Evolutionary conservation across 2,113 vertebrate genomes (phyloP).

Genomic region (Atrichornis clamosus): DNA sequence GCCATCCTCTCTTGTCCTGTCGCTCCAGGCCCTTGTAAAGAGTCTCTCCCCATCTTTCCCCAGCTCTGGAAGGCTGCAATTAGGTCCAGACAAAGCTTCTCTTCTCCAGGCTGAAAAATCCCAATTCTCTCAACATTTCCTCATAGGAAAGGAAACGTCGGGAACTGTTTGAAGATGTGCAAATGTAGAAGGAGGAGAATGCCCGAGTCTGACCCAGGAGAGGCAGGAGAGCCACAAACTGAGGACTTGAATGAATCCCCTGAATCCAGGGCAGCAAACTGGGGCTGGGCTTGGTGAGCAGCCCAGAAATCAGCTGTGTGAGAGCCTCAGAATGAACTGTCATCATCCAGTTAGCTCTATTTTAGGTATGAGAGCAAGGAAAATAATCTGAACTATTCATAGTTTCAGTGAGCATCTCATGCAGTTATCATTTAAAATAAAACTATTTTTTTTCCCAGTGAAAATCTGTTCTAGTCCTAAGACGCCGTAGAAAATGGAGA

Average conservation of each 20-base stretch:
- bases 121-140: background rate
- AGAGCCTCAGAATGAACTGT: background rate
- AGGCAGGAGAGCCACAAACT: background rate
- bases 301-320: background rate
- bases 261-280: background rate
- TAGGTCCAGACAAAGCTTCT: background rate
- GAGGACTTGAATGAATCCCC: background rate
- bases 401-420: background rate
- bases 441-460: background rate
- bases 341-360: background rate
- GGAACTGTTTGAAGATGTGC: background rate
- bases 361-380: background rate
- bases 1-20: background rate
- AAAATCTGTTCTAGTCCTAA: background rate
- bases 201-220: background rate
- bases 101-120: background rate
- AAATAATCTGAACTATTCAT: background rate
- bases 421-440: background rate
- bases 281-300: background rate
- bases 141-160: background rate
- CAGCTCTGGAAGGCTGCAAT: background rate
- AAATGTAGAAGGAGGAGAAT: background rate
- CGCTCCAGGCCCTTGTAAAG: background rate
- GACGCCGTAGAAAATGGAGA: background rate
- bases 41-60: background rate